A percentile compares a stretch with the other conserved stretches of the same genome.
These are phyloP conservation scores for Tenthredo scrophulariae DNA, from an alignment of 2,888 invertebrate species.

Conservation along the genomic window DNA sequence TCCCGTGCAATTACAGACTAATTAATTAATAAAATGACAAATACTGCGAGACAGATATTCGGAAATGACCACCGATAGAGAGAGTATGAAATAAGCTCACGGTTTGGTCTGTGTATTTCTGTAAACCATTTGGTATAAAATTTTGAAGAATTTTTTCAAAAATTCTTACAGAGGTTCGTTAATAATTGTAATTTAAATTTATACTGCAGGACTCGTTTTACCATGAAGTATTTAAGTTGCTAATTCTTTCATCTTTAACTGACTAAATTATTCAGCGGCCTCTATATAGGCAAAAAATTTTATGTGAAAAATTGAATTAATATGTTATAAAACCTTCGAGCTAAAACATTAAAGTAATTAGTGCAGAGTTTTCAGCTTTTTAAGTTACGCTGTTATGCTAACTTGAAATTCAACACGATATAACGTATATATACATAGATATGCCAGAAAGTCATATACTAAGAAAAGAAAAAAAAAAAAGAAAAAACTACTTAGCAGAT, in stretches of 20 bases:
- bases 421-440: neutral
- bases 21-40: conserved; percentile 8
- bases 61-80: neutral
- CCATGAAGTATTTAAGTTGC: neutral
- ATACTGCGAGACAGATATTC: neutral
- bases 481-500: neutral
- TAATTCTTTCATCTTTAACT: neutral
- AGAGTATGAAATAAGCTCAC: neutral
- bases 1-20: neutral
- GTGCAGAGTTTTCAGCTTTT: neutral
- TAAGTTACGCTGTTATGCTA: conserved; percentile 1
- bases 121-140: neutral
- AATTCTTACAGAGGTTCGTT: neutral
- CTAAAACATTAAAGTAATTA: neutral
- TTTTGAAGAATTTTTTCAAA: neutral
- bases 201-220: neutral
- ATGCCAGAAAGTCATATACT: neutral
- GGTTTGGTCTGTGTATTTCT: neutral
- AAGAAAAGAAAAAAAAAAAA: neutral
- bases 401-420: neutral
- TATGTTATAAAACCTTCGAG: neutral
- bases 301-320: neutral
- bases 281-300: neutral
- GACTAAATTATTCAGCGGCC: neutral
- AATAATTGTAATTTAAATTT: neutral